Conservation (phyloP, 1,140 invertebrate genomes). For the Pseudomyrmex flavicornis region DNA sequence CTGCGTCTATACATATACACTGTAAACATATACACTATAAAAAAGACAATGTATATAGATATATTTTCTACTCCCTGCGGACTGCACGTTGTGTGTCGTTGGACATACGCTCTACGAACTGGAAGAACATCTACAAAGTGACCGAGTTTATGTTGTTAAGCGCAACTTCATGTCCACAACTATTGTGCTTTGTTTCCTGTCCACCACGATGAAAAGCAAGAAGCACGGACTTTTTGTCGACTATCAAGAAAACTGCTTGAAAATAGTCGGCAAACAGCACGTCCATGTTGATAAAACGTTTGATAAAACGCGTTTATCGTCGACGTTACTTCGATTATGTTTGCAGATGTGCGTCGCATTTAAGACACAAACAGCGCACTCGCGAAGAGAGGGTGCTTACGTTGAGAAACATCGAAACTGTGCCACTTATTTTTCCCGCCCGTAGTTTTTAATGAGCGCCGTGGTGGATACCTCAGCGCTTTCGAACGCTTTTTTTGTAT, state of each 20-base stretch:
- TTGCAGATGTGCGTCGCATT: neutral
- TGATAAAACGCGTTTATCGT: slow-evolving; percentile 6
- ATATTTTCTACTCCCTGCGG: slow-evolving; percentile 29
- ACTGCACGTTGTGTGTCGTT: slow-evolving; percentile 20
- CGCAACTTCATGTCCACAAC: slow-evolving; percentile 1
- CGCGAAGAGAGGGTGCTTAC: slow-evolving; percentile 7
- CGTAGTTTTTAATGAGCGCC: slow-evolving; percentile 70
- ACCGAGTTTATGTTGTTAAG: slow-evolving; percentile 40
- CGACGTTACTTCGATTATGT: neutral
- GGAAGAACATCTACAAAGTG: slow-evolving; percentile 45
- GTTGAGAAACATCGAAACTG: slow-evolving; percentile 30
- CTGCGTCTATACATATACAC: neutral
- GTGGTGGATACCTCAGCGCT: slow-evolving; percentile 37
- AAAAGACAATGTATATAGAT: slow-evolving; percentile 34
- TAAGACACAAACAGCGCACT: slow-evolving; percentile 6
- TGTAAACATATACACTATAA: slow-evolving; percentile 7
- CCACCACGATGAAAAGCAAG: neutral
- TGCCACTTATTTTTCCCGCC: slow-evolving; percentile 57
- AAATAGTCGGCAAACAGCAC: slow-evolving; percentile 23
- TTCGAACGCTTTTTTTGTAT: slow-evolving; percentile 9
- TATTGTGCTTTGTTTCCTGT: slow-evolving; percentile 26
- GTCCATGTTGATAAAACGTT: slow-evolving; percentile 16
- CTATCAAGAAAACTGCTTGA: neutral
- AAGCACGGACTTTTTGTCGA: neutral
- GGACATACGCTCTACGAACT: slow-evolving; percentile 11